A percentile compares a stretch with the other conserved stretches of the same genome.
Evolutionary conservation across 2,113 vertebrate genomes (phyloP).

Genomic region (Stigmatopora nigra): DNA sequence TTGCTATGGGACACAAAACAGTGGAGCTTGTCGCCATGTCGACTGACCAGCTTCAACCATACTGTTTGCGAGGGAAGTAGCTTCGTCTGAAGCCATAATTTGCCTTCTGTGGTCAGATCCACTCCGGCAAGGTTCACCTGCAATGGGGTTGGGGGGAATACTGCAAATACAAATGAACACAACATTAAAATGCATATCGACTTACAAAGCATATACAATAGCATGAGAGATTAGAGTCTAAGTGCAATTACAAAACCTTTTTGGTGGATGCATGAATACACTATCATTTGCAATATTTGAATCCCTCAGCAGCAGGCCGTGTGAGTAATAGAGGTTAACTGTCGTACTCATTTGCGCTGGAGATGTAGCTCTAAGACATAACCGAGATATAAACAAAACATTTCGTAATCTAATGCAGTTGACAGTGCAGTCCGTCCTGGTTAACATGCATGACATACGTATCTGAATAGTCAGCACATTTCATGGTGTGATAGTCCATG

Average conservation of each 20-base stretch:
- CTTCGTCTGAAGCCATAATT: conserved; percentile 73
- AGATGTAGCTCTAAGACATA: neutral
- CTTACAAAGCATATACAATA: neutral
- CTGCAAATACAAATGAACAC: conserved; percentile 50
- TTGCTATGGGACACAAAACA: conserved; percentile 79
- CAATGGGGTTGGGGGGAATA: conserved; percentile 60
- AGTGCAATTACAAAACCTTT: no score
- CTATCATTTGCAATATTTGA: no score
- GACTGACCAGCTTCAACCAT: conserved; percentile 85
- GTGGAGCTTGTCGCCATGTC: conserved; percentile 71
- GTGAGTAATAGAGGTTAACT: neutral
- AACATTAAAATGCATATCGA: neutral
- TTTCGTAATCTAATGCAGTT: neutral
- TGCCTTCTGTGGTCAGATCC: conserved; percentile 72
- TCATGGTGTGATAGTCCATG: conserved; percentile 3
- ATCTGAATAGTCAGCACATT: conserved; percentile 2
- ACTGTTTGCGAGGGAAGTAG: conserved; percentile 70
- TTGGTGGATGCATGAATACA: no score
- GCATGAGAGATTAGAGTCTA: neutral
- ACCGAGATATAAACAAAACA: neutral
- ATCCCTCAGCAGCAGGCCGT: neutral
- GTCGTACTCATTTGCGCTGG: neutral
- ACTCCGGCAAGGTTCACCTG: conserved; percentile 82
- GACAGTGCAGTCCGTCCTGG: neutral
- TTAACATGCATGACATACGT: neutral